Base-by-base conservation (phyloP, 2,888 invertebrate genomes). In the Drosophila multiciliata region DNA sequence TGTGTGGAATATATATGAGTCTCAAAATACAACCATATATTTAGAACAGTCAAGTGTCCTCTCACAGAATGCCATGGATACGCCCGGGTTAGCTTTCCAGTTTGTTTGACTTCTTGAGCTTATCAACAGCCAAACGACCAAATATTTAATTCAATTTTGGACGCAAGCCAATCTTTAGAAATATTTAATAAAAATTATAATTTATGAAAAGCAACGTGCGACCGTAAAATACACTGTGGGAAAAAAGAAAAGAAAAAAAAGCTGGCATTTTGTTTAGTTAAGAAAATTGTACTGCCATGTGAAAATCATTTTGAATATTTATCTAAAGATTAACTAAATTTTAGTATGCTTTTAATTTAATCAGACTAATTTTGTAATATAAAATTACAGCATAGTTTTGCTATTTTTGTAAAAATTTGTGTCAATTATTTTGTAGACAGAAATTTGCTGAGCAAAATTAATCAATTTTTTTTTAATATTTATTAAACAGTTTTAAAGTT, bases 131-230 rank as follows among this genome's bases (percentile, higher is more conserved):
- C 61, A 45, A 54, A 67, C 63, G 73, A 63, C 66, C 62, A 78
- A 83, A 74, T 79, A 77, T 77, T 52, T 79, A 87, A 88, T 86
- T 87, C 87, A 90, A 87, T 87, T 87, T 83, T 12, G 35, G 38
- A 23, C 45, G 32, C 9, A 20, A 57, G 55, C 8, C 42, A 61
- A 70, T 68, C 58, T 59, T 67, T 38, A 50, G 59, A 69, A 60
- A 54, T 59, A 66, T 45, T 32, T 65, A 59, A 62, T 57, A 57
- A 35, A 49, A 42, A 15, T 29, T 15, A 5, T 15, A 32, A 23
- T 9, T 32, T 3, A 5, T 15, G 6, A 6, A 36, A 17, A 3
- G 8, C 29, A 20, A 0, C 8, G 3, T 3, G 9, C 20, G 57
- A 57, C 57, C 29, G 5, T 20, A 15, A 32, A 11, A 20, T 57